Evolutionary conservation across 2,888 invertebrate genomes (phyloP), one percentile per base, ranked within the genome.

Genomic region (Creontiades dilutus): DNA sequence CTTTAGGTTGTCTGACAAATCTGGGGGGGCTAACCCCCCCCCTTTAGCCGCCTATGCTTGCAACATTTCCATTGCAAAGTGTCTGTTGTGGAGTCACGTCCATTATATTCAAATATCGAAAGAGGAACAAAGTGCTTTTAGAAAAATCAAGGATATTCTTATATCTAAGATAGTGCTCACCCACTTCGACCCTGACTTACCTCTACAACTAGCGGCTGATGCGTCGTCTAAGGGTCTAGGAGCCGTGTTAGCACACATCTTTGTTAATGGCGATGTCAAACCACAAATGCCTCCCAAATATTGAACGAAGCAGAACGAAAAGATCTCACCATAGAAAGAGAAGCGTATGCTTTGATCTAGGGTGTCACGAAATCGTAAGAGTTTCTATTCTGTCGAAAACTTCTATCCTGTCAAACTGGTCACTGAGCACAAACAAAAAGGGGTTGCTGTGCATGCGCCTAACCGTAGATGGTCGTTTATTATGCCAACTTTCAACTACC

Each of bases 91-190:
- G n/a, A n/a, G n/a, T n/a, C n/a, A n/a, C n/a, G n/a, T n/a, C n/a
- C n/a, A n/a, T n/a, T n/a, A n/a, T n/a, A n/a, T n/a, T n/a, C n/a
- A n/a, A n/a, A n/a, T n/a, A n/a, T n/a, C n/a, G n/a, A n/a, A n/a
- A n/a, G n/a, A n/a, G n/a, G n/a, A n/a, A n/a, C n/a, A n/a, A n/a
- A n/a, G n/a, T 19, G 61, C 90, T 4, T 90, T 90, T 55, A 61
- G 89, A 7, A 89, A 78, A 80, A 48, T 85, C n/a, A 90, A 90
- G 48, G 37, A 23, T 16, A 47, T 89, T 27, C 78, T 89, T 46
- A 48, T 78, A 27, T 46, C 78, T 19, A 28, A 75, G 47, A 80
- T 85, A 7, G 89, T 90, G 9, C 85, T 89, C n/a, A 47, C 90
- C 27, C 84, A 90, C 28, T 89, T 84, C 27, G 47, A 89, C 52